These are phyloP conservation scores for Bombus superbus DNA, from an alignment of 1,140 invertebrate species.

Conservation along the genomic window DNA sequence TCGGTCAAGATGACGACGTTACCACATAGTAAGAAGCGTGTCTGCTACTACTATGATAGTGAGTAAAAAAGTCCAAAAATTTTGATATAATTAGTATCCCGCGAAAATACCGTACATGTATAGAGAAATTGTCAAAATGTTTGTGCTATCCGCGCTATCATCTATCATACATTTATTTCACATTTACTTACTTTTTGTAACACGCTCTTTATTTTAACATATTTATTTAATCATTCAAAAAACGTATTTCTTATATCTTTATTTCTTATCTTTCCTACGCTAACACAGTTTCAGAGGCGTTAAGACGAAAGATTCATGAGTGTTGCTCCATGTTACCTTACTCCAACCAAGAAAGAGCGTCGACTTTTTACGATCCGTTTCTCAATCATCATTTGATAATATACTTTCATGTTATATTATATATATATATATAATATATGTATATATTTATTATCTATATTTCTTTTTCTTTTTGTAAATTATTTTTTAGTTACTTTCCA, in stretches of 20 bases:
- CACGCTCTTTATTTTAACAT: not conserved
- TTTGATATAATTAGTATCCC: slow-evolving; percentile 42
- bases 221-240: not conserved
- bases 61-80: slow-evolving; percentile 84
- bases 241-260: not conserved
- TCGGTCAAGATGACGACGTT: slow-evolving; percentile 86
- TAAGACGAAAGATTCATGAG: slow-evolving; percentile 74
- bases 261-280: not conserved
- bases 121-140: slow-evolving; percentile 70
- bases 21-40: slow-evolving; percentile 94
- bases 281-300: slow-evolving; percentile 67
- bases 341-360: slow-evolving; percentile 72
- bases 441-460: not conserved
- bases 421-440: not conserved
- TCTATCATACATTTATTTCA: slow-evolving; percentile 37
- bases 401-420: not conserved
- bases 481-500: slow-evolving; percentile 10
- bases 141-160: slow-evolving; percentile 50
- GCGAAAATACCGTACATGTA: slow-evolving; percentile 60
- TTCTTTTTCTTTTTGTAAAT: not conserved
- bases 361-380: slow-evolving; percentile 71
- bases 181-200: not conserved
- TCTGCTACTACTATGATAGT: slow-evolving; percentile 99
- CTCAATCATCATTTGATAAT: slow-evolving; percentile 22
- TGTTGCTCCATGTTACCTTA: slow-evolving; percentile 70